phyloP scores from a whole-genome alignment of 2,113 vertebrate genomes.

The Sminthopsis crassicaudata region DNA sequence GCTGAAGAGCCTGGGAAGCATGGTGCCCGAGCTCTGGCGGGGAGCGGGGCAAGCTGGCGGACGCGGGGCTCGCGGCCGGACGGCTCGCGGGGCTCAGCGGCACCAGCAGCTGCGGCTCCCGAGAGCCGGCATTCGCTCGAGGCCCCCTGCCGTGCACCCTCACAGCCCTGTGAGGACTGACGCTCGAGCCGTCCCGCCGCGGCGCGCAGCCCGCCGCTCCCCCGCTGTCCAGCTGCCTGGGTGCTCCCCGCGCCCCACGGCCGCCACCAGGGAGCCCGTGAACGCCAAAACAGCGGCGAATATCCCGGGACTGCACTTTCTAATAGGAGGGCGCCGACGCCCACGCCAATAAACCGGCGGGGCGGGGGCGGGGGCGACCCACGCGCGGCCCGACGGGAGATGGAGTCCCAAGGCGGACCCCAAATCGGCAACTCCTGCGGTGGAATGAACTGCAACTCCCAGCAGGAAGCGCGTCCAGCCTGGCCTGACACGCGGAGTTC shows the following conservation, averaged over 20 bases:
- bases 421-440: fast-evolving
- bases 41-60: too few relatives aligned
- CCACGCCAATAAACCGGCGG: background rate
- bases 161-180: background rate
- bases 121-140: background rate
- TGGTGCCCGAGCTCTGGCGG: background rate
- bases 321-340: background rate
- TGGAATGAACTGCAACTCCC: conserved; percentile 73
- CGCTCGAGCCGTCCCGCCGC: too few relatives aligned
- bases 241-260: background rate
- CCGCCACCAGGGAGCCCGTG: too few relatives aligned
- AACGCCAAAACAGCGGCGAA: fast-evolving
- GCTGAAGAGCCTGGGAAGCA: background rate
- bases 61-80: too few relatives aligned
- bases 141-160: background rate
- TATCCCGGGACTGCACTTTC: background rate
- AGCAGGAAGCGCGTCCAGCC: background rate
- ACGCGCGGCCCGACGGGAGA: conserved; percentile 66
- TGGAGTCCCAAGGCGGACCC: background rate
- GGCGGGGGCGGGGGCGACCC: background rate
- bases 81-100: conserved; percentile 5
- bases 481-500: fast-evolving
- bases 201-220: background rate
- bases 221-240: too few relatives aligned
- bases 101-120: background rate